A percentile compares a stretch with the other conserved stretches of the same genome.
These are phyloP conservation scores for Agriopis marginaria DNA, from an alignment of 2,888 invertebrate species.

Conservation along the genomic window DNA sequence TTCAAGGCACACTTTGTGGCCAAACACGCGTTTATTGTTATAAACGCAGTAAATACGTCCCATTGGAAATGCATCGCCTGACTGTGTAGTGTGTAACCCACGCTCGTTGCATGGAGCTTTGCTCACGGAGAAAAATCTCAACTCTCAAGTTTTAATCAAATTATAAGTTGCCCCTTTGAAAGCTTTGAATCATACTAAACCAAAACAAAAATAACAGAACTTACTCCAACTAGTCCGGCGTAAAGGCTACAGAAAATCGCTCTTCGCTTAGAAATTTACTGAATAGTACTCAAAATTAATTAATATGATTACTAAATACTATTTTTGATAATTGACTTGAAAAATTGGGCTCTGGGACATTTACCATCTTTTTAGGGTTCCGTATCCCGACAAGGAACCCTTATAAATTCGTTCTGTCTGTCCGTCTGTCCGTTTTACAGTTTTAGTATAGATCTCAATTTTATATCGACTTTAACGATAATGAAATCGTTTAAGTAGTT, in stretches of 20 bases:
- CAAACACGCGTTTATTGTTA: constrained; percentile 35
- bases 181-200: constrained; percentile 25
- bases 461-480: no score
- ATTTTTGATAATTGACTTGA: neutral
- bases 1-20: constrained; percentile 39
- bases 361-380: neutral
- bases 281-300: neutral
- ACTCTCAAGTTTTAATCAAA: constrained; percentile 49
- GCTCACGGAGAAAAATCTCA: constrained; percentile 43
- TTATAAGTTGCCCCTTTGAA: constrained; percentile 45
- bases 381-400: no score
- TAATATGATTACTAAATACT: neutral
- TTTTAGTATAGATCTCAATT: no score
- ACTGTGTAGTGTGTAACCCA: constrained; percentile 24
- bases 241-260: neutral
- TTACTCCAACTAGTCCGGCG: neutral
- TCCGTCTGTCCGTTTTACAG: neutral
- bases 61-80: constrained; percentile 38
- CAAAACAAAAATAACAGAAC: constrained; percentile 6
- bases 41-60: constrained; percentile 45
- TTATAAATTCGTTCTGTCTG: no score
- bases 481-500: no score
- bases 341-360: neutral
- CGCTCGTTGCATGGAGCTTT: constrained; percentile 40
- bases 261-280: neutral